Evolutionary conservation across 1,140 invertebrate species (phyloP).

Genomic region (Eurosta solidaginis): DNA sequence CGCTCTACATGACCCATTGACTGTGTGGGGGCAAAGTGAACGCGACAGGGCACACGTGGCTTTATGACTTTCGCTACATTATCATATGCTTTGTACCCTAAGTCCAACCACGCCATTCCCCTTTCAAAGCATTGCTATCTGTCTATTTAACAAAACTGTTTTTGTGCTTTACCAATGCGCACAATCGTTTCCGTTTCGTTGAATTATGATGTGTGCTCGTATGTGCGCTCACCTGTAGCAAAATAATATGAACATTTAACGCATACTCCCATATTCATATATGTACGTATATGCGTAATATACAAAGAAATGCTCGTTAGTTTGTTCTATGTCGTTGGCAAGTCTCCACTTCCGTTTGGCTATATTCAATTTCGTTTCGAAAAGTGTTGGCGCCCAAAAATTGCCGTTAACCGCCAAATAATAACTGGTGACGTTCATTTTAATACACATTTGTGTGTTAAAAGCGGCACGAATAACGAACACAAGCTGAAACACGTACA

Average conservation of each 20-base stretch:
- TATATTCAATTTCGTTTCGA: conserved; percentile 1
- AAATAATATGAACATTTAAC: not conserved
- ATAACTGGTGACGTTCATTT: not conserved
- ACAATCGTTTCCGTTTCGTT: conserved; percentile 29
- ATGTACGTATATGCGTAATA: not conserved
- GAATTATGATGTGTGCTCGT: not conserved
- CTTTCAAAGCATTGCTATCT: not conserved
- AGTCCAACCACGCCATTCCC: not conserved
- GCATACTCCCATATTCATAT: not conserved
- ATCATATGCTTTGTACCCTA: too few relatives aligned
- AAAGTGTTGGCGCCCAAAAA: conserved; percentile 26
- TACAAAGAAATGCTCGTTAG: not conserved
- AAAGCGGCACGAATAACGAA: not conserved
- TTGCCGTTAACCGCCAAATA: not conserved
- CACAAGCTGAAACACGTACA: not conserved
- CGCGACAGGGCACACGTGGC: not conserved
- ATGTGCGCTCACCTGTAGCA: conserved; percentile 1
- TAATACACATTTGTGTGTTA: not conserved
- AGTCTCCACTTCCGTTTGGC: conserved; percentile 31
- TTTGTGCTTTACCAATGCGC: not conserved
- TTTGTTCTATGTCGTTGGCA: not conserved
- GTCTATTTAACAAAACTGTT: not conserved
- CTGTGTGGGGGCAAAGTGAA: not conserved
- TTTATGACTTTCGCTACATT: not conserved
- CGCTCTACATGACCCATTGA: not conserved